These are phyloP conservation scores for Lasioglossum villosulum DNA, from an alignment of 2,888 invertebrate species.

Conservation along the genomic window DNA sequence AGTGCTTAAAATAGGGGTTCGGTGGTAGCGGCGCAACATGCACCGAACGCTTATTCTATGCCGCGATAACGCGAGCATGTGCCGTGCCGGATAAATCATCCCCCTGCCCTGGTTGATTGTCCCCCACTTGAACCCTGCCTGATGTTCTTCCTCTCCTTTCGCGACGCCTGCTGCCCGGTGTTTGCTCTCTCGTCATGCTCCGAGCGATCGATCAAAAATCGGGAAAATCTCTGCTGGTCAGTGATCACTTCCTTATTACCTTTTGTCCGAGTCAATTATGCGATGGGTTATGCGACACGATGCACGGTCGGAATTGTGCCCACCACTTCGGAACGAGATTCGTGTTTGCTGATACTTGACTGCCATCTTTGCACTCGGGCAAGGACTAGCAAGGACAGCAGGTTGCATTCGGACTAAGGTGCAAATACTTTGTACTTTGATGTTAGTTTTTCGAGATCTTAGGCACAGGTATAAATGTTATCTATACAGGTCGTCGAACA, in stretches of 20 bases:
- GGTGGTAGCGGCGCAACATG: slow-evolving; percentile 49
- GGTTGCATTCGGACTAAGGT: background rate
- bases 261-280: background rate
- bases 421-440: background rate
- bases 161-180: background rate
- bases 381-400: too few species aligned
- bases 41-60: slow-evolving; percentile 51
- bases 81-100: slow-evolving; percentile 52
- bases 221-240: background rate
- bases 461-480: background rate
- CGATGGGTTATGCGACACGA: background rate
- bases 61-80: slow-evolving; percentile 42
- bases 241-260: background rate
- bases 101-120: slow-evolving; percentile 33
- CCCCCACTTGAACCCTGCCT: slow-evolving; percentile 25
- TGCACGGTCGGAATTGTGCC: background rate
- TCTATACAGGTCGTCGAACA: background rate
- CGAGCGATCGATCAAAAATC: background rate
- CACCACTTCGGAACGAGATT: background rate
- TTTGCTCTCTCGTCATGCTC: background rate
- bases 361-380: background rate
- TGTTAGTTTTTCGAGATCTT: background rate
- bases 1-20: slow-evolving; percentile 71
- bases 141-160: background rate
- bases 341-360: background rate